These are phyloP conservation scores for Pelecanus crispus DNA, from an alignment of 2,113 vertebrate species.

Conservation along the genomic window DNA sequence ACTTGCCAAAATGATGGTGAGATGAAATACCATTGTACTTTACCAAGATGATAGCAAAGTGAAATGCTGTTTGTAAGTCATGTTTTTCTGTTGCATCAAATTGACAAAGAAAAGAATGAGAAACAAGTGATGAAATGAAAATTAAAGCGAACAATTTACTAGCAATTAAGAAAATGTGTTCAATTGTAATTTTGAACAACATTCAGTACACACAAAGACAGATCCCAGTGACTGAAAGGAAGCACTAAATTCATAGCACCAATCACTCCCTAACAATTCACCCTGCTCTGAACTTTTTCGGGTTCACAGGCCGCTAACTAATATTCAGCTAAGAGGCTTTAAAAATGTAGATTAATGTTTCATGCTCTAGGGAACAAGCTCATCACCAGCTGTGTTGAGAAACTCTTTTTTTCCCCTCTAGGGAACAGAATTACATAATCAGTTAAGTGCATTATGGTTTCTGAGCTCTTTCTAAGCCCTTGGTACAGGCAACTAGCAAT, in stretches of 20 bases:
- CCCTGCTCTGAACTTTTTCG: background rate
- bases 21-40: background rate
- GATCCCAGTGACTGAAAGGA: background rate
- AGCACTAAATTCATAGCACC: background rate
- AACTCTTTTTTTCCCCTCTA: background rate
- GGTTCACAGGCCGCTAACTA: background rate
- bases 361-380: conserved; percentile 53
- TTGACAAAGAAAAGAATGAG: background rate
- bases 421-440: conserved; percentile 4
- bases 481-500: background rate
- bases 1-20: background rate
- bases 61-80: background rate
- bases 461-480: background rate
- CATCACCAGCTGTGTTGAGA: conserved; percentile 31
- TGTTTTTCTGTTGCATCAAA: background rate
- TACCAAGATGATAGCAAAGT: background rate
- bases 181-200: background rate
- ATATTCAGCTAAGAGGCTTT: conserved; percentile 51
- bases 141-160: background rate
- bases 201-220: background rate
- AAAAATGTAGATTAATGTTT: conserved; percentile 56
- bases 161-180: background rate
- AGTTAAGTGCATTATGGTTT: background rate
- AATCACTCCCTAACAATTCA: background rate
- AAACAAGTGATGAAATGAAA: background rate